These are phyloP conservation scores for Cerceris rybyensis DNA, from an alignment of 2,888 invertebrate genomes.

Conservation along the genomic window DNA sequence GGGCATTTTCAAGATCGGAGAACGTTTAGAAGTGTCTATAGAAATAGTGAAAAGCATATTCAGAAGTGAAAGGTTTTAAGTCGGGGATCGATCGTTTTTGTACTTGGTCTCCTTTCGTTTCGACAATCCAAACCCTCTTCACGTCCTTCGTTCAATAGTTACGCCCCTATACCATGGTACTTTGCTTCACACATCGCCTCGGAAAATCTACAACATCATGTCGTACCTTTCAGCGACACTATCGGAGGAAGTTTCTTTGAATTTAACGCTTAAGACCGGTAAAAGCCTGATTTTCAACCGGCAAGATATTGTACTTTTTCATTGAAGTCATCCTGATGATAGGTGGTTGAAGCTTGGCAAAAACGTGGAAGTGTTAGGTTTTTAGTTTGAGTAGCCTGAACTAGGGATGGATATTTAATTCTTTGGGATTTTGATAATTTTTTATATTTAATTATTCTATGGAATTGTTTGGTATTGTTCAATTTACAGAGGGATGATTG, in stretches of 20 bases:
- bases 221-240: background rate
- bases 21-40: background rate
- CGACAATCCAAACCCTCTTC: conserved; percentile 18
- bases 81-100: background rate
- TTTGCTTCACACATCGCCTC: conserved; percentile 11
- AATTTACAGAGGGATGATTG: no score
- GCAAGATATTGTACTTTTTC: no score
- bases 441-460: no score
- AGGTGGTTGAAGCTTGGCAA: no score
- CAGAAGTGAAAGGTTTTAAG: background rate
- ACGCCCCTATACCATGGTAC: conserved; percentile 31
- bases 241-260: background rate
- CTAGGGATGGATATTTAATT: no score
- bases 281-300: background rate
- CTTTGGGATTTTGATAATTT: no score
- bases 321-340: no score
- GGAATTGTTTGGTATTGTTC: no score
- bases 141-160: conserved; percentile 26
- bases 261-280: background rate
- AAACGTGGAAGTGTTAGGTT: no score
- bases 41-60: background rate
- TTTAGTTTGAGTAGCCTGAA: no score
- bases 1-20: no score
- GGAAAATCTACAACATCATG: background rate
- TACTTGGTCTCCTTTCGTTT: conserved; percentile 4